phyloP scores from a whole-genome alignment of 2,888 invertebrate genomes.

The Cynaeus angustus region DNA sequence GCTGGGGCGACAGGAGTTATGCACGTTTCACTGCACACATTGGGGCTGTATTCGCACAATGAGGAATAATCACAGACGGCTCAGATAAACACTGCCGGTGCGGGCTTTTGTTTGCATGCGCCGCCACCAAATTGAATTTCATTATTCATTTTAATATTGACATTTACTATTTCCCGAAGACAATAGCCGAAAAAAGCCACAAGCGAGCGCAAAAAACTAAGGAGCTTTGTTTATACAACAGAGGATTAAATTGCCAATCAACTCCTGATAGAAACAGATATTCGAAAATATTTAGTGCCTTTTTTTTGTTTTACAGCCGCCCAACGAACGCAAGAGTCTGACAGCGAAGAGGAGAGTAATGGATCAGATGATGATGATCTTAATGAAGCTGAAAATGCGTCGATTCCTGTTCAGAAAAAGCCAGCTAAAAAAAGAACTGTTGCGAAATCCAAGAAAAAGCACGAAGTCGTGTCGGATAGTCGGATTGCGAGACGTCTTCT shows the following conservation, averaged over 20 bases:
- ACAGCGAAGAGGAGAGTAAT: constrained; percentile 34
- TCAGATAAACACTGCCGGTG: constrained; percentile 48
- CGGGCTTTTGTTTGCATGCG: constrained; percentile 47
- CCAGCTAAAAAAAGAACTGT: background rate
- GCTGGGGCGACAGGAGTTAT: constrained; percentile 41
- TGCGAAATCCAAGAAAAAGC: constrained; percentile 30
- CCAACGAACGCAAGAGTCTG: constrained; percentile 7
- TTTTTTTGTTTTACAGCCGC: constrained; percentile 19
- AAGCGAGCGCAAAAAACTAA: constrained; percentile 14
- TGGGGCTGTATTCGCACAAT: constrained; percentile 48
- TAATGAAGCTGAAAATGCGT: constrained; percentile 12
- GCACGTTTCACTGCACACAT: constrained; percentile 47
- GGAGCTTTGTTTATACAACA: constrained; percentile 32
- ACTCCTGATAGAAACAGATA: background rate
- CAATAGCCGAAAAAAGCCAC: constrained; percentile 42
- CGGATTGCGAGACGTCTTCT: constrained; percentile 47
- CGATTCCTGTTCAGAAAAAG: constrained; percentile 14
- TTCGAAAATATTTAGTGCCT: constrained; percentile 8
- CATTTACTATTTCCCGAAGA: constrained; percentile 50
- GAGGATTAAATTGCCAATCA: constrained; percentile 10
- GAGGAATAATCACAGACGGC: constrained; percentile 51
- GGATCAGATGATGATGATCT: constrained; percentile 40
- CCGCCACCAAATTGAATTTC: constrained; percentile 52
- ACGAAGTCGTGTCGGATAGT: constrained; percentile 32
- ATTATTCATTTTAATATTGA: constrained; percentile 56